phyloP scores from a whole-genome alignment of 1,140 invertebrate genomes.

The Sitobion miscanthi region DNA sequence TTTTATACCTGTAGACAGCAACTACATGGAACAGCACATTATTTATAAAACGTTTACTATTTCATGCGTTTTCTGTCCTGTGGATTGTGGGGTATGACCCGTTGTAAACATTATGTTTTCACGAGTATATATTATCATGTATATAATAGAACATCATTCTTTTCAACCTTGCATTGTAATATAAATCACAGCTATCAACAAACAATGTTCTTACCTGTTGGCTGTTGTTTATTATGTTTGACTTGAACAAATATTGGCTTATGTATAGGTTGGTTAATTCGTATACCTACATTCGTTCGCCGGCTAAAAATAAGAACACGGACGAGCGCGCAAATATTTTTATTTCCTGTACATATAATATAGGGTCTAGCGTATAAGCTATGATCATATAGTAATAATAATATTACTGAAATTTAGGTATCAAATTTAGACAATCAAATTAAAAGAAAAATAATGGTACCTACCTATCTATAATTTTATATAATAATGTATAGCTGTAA shows the following conservation, averaged over 20 bases:
- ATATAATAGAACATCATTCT: background rate
- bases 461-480: background rate
- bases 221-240: constrained; percentile 20
- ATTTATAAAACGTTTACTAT: background rate
- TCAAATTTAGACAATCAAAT: background rate
- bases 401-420: background rate
- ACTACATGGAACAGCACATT: background rate
- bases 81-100: background rate
- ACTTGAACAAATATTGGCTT: constrained; percentile 1
- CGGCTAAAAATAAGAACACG: background rate
- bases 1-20: background rate
- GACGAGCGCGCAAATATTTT: background rate
- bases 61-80: background rate
- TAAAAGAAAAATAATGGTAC: background rate
- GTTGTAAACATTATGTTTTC: constrained; percentile 20
- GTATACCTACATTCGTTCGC: background rate
- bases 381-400: background rate
- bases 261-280: background rate
- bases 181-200: constrained; percentile 30
- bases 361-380: background rate
- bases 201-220: constrained; percentile 26
- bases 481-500: background rate
- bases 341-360: background rate
- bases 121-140: background rate
- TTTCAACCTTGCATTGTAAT: background rate